Evolutionary conservation across 2,113 vertebrate species (phyloP).

Genomic region (Cariama cristata): DNA sequence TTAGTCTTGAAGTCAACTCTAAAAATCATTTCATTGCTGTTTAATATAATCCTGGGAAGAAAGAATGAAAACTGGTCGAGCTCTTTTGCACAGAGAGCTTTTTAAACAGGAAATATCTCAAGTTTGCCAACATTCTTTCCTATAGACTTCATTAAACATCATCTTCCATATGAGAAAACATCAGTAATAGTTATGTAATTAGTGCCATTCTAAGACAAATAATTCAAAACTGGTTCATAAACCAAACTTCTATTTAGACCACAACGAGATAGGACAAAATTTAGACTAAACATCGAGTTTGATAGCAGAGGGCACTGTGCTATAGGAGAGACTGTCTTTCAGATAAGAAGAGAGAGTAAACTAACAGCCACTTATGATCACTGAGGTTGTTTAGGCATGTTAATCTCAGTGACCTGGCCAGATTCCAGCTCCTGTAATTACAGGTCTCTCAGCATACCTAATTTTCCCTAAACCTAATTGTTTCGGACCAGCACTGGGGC

Average conservation of each 20-base stretch:
- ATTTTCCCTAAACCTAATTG: not conserved
- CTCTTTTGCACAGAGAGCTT: not conserved
- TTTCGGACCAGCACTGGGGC: rapidly evolving
- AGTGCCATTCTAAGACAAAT: slow-evolving; percentile 29
- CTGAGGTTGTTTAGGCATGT: not conserved
- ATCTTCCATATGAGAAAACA: slow-evolving; percentile 18
- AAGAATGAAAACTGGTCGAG: not conserved
- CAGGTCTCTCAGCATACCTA: not conserved
- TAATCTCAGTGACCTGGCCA: slow-evolving; percentile 2
- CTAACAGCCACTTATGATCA: slow-evolving; percentile 1
- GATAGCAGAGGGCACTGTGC: slow-evolving; percentile 15
- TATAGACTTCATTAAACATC: not conserved
- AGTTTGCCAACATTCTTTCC: slow-evolving; percentile 16
- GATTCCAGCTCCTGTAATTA: slow-evolving; percentile 42
- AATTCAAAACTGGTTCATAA: slow-evolving; percentile 22
- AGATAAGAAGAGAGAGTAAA: slow-evolving; percentile 46
- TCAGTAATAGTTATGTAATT: slow-evolving; percentile 24
- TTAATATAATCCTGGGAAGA: not conserved
- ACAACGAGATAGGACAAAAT: slow-evolving; percentile 14
- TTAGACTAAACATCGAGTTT: slow-evolving; percentile 57
- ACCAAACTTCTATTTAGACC: slow-evolving; percentile 20
- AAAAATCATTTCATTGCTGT: not conserved
- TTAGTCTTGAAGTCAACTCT: not conserved
- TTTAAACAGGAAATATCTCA: slow-evolving; percentile 41
- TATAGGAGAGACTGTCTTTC: not conserved